A percentile compares a stretch with the other conserved stretches of the same genome.
Conservation (phyloP, 1,140 invertebrate genomes). For the Trichonephila inaurata region DNA sequence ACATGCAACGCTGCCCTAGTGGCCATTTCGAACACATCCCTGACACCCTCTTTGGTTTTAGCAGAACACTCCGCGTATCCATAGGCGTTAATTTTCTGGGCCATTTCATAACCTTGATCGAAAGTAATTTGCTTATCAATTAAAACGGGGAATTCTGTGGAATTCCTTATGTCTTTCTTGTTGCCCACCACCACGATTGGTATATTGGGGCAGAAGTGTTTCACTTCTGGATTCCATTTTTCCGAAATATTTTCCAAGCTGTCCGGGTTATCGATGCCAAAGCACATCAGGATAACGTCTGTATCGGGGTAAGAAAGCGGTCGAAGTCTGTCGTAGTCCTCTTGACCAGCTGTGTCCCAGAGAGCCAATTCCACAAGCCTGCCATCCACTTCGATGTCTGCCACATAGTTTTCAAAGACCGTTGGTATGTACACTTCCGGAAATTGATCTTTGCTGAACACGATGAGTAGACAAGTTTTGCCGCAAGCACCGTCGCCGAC, state of each 20-base stretch:
- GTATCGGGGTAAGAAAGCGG: conserved; percentile 55
- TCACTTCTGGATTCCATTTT: conserved; percentile 46
- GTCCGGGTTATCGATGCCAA: conserved; percentile 19
- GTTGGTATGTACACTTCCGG: conserved; percentile 80
- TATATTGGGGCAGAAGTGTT: conserved; percentile 47
- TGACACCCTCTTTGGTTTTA: conserved; percentile 49
- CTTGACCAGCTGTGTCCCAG: conserved; percentile 47
- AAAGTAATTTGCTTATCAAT: not conserved
- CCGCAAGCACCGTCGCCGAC: conserved; percentile 81
- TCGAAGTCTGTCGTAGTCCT: conserved; percentile 46
- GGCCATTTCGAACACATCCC: conserved; percentile 49
- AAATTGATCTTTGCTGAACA: conserved; percentile 80
- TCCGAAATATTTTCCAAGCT: conserved; percentile 41
- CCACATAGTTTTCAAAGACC: conserved; percentile 84
- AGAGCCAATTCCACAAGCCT: conserved; percentile 80
- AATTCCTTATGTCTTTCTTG: conserved; percentile 11
- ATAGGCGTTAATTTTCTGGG: conserved; percentile 31
- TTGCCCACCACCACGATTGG: conserved; percentile 40
- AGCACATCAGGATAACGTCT: conserved; percentile 45
- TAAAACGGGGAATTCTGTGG: not conserved
- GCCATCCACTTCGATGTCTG: conserved; percentile 83
- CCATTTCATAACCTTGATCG: conserved; percentile 22
- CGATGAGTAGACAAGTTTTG: conserved; percentile 81
- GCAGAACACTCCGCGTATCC: conserved; percentile 51
- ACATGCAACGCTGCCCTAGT: not conserved